Percentiles rank a stretch among this genome's conserved stretches.
These are phyloP conservation scores for Apamea sordens DNA, from an alignment of 2,888 invertebrate species.

Conservation along the genomic window DNA sequence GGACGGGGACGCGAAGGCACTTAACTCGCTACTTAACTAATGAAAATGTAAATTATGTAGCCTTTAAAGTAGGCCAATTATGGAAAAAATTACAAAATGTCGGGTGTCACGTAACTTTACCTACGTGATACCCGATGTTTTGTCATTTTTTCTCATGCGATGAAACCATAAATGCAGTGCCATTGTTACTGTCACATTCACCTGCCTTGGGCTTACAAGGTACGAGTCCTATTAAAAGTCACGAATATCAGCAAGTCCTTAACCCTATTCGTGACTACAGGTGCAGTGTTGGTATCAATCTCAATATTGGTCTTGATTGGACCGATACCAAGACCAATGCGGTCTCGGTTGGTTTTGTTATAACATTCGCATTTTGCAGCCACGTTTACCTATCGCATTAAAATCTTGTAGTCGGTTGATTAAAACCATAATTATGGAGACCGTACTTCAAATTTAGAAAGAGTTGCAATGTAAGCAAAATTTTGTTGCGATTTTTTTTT, in stretches of 20 bases:
- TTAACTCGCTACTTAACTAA: not conserved
- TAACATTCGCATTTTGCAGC: slow-evolving; percentile 2
- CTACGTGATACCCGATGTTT: too few species aligned
- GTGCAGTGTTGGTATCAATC: not conserved
- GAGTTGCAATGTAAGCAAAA: not conserved
- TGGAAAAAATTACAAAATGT: not conserved
- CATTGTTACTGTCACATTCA: not conserved
- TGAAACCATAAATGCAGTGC: not conserved
- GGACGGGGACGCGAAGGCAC: too few species aligned
- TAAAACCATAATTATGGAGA: not conserved
- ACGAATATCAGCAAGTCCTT: slow-evolving; percentile 9
- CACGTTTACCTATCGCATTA: not conserved
- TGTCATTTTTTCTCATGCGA: not conserved
- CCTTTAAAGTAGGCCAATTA: not conserved
- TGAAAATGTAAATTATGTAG: not conserved
- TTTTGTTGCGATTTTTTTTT: not conserved
- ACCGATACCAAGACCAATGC: not conserved
- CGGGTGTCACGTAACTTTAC: too few species aligned
- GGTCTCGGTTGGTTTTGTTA: not conserved
- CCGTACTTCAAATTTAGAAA: not conserved
- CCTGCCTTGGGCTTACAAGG: not conserved
- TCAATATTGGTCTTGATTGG: slow-evolving; percentile 4
- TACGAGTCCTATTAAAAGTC: not conserved
- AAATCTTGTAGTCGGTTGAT: not conserved
- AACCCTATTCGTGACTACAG: slow-evolving; percentile 15